Conservation (phyloP, 2,888 invertebrate genomes). For the Crematogaster levior region DNA sequence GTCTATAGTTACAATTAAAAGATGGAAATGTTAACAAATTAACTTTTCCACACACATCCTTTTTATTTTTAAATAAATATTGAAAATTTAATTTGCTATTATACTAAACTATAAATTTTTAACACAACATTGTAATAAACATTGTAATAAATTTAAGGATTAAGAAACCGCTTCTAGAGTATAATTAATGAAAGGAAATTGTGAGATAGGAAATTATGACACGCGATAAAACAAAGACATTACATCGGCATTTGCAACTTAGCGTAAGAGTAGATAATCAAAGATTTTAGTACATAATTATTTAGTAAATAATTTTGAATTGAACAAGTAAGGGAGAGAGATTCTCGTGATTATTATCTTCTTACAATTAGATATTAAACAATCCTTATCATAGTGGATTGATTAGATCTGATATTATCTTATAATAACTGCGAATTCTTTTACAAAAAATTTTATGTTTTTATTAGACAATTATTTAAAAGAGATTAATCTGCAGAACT, state of each 20-base stretch:
- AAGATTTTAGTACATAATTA: background rate
- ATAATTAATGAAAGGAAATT: conserved; percentile 6
- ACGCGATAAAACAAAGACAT: background rate
- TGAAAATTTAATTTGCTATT: background rate
- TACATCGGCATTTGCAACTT: conserved; percentile 2
- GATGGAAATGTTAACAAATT: background rate
- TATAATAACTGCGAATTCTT: background rate
- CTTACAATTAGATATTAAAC: background rate
- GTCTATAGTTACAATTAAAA: background rate
- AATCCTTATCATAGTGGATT: background rate
- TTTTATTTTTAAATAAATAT: background rate
- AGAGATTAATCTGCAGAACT: too few species aligned
- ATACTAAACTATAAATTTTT: background rate
- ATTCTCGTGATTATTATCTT: background rate
- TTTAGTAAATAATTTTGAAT: too few species aligned
- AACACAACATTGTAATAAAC: too few species aligned
- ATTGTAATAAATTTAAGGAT: background rate
- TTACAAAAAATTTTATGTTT: background rate
- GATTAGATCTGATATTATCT: background rate
- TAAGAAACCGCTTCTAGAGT: background rate
- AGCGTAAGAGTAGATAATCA: background rate
- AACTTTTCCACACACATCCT: background rate
- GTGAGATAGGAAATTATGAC: background rate
- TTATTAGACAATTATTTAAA: background rate
- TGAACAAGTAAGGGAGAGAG: background rate